Evolutionary conservation across 2,113 vertebrate genomes (phyloP).

Genomic region (Halichoerus grypus): DNA sequence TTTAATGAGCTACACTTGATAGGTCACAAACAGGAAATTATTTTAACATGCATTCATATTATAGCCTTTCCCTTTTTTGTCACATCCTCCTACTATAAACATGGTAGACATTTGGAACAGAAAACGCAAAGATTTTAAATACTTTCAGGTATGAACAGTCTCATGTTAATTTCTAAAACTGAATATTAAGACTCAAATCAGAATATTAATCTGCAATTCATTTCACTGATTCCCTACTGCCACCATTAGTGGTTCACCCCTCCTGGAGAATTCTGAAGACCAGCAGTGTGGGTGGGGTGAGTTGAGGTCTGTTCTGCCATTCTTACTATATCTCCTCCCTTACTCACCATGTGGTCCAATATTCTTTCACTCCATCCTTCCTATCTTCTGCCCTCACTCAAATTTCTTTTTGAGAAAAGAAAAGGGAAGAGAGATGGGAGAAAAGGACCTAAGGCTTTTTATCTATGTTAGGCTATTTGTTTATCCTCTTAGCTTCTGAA

Average conservation of each 20-base stretch:
- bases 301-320: neutral
- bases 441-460: neutral
- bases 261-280: neutral
- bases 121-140: neutral
- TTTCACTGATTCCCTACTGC: neutral
- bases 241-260: neutral
- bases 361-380: neutral
- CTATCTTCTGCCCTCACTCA: neutral
- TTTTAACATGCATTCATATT: neutral
- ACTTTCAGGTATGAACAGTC: neutral
- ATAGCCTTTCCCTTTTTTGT: neutral
- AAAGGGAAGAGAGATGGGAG: neutral
- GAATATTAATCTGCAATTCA: neutral
- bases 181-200: neutral
- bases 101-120: neutral
- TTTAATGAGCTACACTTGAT: neutral
- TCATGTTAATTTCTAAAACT: neutral
- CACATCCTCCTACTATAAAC: neutral
- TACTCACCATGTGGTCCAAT: neutral
- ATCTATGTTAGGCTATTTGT: neutral
- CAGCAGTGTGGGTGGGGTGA: accelerated
- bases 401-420: neutral
- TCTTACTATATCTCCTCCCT: neutral
- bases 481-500: neutral
- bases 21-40: neutral